Conservation (phyloP, 2,113 vertebrate species). For the Agapornis roseicollis region DNA sequence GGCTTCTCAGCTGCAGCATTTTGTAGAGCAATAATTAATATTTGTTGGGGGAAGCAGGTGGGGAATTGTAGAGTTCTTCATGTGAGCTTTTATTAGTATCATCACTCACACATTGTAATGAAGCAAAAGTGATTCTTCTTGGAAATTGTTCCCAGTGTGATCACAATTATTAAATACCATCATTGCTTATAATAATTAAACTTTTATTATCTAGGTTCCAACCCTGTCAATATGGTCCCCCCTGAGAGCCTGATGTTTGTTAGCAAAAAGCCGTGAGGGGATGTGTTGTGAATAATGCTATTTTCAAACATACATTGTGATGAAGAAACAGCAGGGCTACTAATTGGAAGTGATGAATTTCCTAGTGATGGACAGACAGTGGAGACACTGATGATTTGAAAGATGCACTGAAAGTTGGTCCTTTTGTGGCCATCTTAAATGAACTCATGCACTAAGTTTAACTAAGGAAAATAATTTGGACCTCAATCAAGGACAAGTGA, state of each 20-base stretch:
- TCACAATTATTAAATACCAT: slow-evolving; percentile 71
- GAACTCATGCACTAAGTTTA: not conserved
- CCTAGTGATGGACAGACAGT: not conserved
- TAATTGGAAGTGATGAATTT: slow-evolving; percentile 41
- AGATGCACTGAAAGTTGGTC: not conserved
- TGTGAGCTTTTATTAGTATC: slow-evolving; percentile 63
- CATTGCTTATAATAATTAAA: slow-evolving; percentile 71
- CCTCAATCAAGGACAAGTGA: not conserved
- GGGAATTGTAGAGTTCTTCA: slow-evolving; percentile 36
- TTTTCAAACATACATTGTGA: not conserved
- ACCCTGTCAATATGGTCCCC: slow-evolving; percentile 40
- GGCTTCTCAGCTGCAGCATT: not conserved
- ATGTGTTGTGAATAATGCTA: not conserved
- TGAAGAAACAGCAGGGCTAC: not conserved
- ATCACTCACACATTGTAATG: slow-evolving; percentile 64
- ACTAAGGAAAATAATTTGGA: not conserved
- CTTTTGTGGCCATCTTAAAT: not conserved
- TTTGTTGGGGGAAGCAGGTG: slow-evolving; percentile 4
- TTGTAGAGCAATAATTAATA: slow-evolving; percentile 35
- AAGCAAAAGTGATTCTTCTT: slow-evolving; percentile 62
- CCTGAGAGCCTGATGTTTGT: slow-evolving; percentile 15
- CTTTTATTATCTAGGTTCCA: slow-evolving; percentile 67
- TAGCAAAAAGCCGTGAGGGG: slow-evolving; percentile 5
- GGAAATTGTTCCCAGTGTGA: slow-evolving; percentile 62
- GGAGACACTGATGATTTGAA: not conserved